Evolutionary conservation across 2,888 invertebrate species (phyloP).

Genomic region (Mycogona germanica): DNA sequence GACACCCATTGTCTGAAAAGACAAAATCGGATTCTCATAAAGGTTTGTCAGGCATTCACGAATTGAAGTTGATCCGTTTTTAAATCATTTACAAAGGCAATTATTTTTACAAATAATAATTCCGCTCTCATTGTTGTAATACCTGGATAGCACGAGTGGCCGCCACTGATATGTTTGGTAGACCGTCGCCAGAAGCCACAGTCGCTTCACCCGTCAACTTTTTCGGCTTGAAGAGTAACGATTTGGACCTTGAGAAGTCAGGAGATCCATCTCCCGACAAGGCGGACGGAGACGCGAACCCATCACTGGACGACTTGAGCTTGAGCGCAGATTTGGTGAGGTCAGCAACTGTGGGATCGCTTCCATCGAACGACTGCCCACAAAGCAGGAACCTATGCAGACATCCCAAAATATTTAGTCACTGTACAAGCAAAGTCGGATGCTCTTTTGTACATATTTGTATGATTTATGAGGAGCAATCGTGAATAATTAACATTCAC

Average conservation of each 20-base stretch:
- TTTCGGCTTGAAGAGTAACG: conserved; percentile 4
- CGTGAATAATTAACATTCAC: too few relatives aligned
- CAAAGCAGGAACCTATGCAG: conserved; percentile 34
- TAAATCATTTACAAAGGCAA: background rate
- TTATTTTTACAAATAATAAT: background rate
- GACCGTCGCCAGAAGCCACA: conserved; percentile 2
- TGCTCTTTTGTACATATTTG: too few relatives aligned
- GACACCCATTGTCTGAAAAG: conserved; percentile 33
- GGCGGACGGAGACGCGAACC: too few relatives aligned
- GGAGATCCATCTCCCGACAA: too few relatives aligned
- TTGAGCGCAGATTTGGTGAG: conserved; percentile 10
- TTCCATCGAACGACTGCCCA: conserved; percentile 31
- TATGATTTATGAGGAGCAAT: too few relatives aligned
- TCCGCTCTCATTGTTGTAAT: too few relatives aligned
- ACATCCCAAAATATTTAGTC: too few relatives aligned
- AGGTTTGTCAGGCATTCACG: background rate
- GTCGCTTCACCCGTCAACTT: conserved; percentile 1
- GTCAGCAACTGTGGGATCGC: conserved; percentile 23
- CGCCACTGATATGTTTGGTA: conserved; percentile 21
- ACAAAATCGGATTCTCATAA: background rate
- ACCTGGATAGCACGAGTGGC: conserved; percentile 32
- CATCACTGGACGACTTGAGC: too few relatives aligned
- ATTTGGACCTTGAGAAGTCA: background rate
- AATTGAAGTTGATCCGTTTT: background rate
- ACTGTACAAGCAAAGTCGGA: too few relatives aligned